phyloP scores from a whole-genome alignment of 2,797 vertebrate species.

The Epinephelus malabaricus region DNA sequence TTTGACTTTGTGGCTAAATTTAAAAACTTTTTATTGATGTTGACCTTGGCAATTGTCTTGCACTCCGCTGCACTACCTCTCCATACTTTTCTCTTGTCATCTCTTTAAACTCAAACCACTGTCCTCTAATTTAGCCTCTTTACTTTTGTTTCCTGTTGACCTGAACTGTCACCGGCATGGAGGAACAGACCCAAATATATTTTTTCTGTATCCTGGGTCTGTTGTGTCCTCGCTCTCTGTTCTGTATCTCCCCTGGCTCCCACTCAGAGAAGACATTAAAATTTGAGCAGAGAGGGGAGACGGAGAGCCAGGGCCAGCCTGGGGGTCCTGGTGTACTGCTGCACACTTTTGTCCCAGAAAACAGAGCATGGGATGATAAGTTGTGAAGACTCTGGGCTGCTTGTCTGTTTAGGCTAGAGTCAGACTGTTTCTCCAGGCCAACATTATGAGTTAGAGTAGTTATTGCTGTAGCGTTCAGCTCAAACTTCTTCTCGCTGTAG shows the following conservation, averaged over 20 bases:
- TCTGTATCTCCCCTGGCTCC: constrained; percentile 47
- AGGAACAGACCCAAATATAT: constrained; percentile 57
- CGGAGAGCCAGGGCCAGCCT: constrained; percentile 44
- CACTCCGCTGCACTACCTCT: neutral
- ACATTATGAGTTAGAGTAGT: constrained; percentile 57
- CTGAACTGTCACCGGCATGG: constrained; percentile 30
- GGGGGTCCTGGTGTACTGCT: constrained; percentile 56
- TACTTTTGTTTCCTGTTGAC: constrained; percentile 37
- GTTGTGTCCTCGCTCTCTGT: constrained; percentile 47
- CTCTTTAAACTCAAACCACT: constrained; percentile 28
- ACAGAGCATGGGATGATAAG: constrained; percentile 52
- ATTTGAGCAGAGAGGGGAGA: constrained; percentile 63
- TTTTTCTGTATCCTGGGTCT: constrained; percentile 45
- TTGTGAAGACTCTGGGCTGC: constrained; percentile 50
- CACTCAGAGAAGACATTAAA: constrained; percentile 61
- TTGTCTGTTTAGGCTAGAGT: constrained; percentile 54
- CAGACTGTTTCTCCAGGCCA: constrained; percentile 39
- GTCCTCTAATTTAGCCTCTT: constrained; percentile 39
- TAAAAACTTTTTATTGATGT: constrained; percentile 9
- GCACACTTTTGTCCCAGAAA: constrained; percentile 71
- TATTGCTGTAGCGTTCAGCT: constrained; percentile 32
- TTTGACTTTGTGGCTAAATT: neutral
- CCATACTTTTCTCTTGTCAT: constrained; percentile 11
- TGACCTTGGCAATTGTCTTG: constrained; percentile 5
- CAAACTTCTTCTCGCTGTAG: constrained; percentile 18